These are phyloP conservation scores for Halcyon leucocephala DNA, from an alignment of 2,797 vertebrate genomes.

Conservation along the genomic window DNA sequence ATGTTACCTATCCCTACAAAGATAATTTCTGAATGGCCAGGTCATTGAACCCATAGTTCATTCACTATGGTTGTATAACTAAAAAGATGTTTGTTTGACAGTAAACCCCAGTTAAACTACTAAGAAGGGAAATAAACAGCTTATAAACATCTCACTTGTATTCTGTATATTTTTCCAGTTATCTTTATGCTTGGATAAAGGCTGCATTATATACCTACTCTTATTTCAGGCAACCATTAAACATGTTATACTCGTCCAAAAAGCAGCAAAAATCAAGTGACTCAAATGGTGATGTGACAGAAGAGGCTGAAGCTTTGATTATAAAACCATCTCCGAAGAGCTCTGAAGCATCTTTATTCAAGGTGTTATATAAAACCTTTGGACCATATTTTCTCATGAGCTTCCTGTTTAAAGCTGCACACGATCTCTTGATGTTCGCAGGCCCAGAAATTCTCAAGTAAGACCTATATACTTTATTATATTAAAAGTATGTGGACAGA, in stretches of 20 bases:
- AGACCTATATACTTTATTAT: conserved; percentile 29
- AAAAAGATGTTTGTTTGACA: background rate
- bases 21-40: background rate
- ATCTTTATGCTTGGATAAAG: background rate
- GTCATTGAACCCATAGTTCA: background rate
- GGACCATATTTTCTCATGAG: conserved; percentile 95
- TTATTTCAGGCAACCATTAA: conserved; percentile 76
- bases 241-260: conserved; percentile 81
- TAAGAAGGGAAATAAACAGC: background rate
- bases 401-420: conserved; percentile 90
- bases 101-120: background rate
- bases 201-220: background rate
- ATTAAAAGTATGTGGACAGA: background rate
- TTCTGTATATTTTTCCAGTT: background rate
- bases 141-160: background rate
- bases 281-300: conserved; percentile 76
- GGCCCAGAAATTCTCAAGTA: conserved; percentile 93
- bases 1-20: background rate
- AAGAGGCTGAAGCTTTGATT: conserved; percentile 91
- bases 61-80: background rate
- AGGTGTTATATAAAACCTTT: conserved; percentile 91
- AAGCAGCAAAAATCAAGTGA: conserved; percentile 45
- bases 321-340: conserved; percentile 78
- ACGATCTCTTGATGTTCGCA: conserved; percentile 94
- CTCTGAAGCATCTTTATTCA: conserved; percentile 87